Base-by-base conservation (phyloP, 1,140 invertebrate species). In the Zaprionus capensis region DNA sequence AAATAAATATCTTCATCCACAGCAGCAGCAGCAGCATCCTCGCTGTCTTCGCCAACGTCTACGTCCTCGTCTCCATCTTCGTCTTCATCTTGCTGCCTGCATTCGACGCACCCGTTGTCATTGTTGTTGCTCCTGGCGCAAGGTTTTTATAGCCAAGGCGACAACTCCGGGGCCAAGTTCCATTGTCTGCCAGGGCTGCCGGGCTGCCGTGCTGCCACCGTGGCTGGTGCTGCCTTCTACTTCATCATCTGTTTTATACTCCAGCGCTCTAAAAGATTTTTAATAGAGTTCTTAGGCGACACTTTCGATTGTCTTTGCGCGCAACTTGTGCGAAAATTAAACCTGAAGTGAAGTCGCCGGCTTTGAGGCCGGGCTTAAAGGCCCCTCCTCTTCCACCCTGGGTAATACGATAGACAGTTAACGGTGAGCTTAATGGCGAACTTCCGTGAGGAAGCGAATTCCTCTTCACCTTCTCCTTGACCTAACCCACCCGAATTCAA, bases 1-100 rank as follows among this genome's bases (percentile, higher is more conserved):
- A 91, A 87, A 91, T 91, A 91, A 91, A 91, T 91, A 91, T 91
- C 84, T 91, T 91, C 83, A 91, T 91, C 88, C 81, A 85, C 71
- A 76, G 86, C 75, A 70, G 66, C 46, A 66, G 17, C 49, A 71
- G 85, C 71, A 67, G 63, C 51, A 66, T 31, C 51, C 14, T 24
- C 11, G 61, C 41, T 53, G 70, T 65, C 51, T 66, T 75, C 56
- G 59, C 44, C 69, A 28, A 22, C 26, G 56, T 62, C 62, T 38
- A 58, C 51, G 9, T 22, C 22, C 31, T 34, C 55, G 28, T 12
- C n/a, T 53, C 51, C 36, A n/a, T 46, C 17, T 41, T 31, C 15
- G 31, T 53, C 63, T 15, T 64, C 58, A 38, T 73, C 17, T 49
- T 71, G 44, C 56, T 53, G 58, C 70, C 61, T 41, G 55, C 61